Evolutionary conservation across 2,113 vertebrate species (phyloP).

Genomic region (Oreochromis niloticus): DNA sequence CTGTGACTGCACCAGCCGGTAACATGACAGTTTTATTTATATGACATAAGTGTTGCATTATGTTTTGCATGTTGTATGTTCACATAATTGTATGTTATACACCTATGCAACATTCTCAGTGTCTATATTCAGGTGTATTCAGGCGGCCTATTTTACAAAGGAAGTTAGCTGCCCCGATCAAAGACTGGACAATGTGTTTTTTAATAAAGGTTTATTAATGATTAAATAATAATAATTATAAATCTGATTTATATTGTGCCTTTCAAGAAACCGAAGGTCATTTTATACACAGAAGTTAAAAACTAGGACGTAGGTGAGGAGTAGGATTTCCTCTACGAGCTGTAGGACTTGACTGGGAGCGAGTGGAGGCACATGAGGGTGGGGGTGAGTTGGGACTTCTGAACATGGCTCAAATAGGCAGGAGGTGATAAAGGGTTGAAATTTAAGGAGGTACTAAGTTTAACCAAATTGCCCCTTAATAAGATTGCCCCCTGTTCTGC

Average conservation of each 20-base stretch:
- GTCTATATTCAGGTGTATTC: not conserved
- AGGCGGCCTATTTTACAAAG: not conserved
- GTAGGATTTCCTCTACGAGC: not conserved
- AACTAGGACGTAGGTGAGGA: not conserved
- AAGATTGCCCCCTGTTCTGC: not conserved
- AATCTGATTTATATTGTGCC: not conserved
- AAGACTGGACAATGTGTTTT: not conserved
- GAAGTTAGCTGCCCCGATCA: not conserved
- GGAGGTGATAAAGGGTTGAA: not conserved
- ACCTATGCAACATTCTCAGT: not conserved
- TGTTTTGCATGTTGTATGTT: not conserved
- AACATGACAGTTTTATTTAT: not conserved
- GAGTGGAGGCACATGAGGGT: not conserved
- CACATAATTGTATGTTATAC: not conserved
- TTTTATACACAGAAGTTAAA: not conserved
- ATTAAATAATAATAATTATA: not conserved
- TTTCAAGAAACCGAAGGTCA: not conserved
- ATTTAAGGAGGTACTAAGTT: not conserved
- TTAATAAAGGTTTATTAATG: not conserved
- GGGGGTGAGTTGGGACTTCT: not conserved
- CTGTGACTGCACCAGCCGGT: conserved; percentile 80
- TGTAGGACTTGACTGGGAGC: not conserved
- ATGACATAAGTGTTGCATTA: not conserved
- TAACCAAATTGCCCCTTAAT: not conserved
- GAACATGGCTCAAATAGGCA: not conserved